Base-by-base conservation (phyloP, 2,888 invertebrate genomes). In the Apeira syringaria region DNA sequence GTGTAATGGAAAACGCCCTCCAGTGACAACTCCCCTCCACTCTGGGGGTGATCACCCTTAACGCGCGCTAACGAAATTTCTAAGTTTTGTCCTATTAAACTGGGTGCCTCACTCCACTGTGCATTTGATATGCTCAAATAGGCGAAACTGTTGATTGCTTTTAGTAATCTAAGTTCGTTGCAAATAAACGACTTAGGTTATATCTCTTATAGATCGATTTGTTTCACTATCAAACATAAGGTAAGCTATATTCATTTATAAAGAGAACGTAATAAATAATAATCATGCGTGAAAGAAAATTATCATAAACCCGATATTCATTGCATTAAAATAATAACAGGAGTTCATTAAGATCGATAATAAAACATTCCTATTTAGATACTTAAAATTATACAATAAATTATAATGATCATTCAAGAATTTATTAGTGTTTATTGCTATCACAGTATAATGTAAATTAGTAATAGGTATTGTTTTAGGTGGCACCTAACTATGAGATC, bases 1-100 rank as follows among this genome's bases (percentile, higher is more conserved):
- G 89, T 89, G 86, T 80, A 89, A 89, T 89, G 82, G 89, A 88
- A 89, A 79, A 89, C 88, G 88, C 89, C 89, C 60, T 45, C 30
- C 11, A 60, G 78, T 76, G 79, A 83, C 82, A 76, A 61, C 71
- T 65, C 68, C 61, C 62, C 34, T 7, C 20, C 20, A 17, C 12
- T 18, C 26, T 10, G 30, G 35, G 11, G 29, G 42, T 48, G 47
- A 52, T 42, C 60, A 58, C 74, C 75, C 72, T 76, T 77, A 79
- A 74, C 76, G 66, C 55, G 64, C 68, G 79, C 80, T 85, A 86
- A 85, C 86, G 80, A 84, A 86, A 85, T 78, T 81, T 80, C 80
- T 70, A 64, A 71, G 68, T 66, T 74, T 69, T 59, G 59, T 56
- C 66, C 63, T 53, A 60, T 68, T 61, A 62, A 70, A 64, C 59